These are phyloP conservation scores for Dendropsophus ebraccatus DNA, from an alignment of 2,113 vertebrate species.

Conservation along the genomic window DNA sequence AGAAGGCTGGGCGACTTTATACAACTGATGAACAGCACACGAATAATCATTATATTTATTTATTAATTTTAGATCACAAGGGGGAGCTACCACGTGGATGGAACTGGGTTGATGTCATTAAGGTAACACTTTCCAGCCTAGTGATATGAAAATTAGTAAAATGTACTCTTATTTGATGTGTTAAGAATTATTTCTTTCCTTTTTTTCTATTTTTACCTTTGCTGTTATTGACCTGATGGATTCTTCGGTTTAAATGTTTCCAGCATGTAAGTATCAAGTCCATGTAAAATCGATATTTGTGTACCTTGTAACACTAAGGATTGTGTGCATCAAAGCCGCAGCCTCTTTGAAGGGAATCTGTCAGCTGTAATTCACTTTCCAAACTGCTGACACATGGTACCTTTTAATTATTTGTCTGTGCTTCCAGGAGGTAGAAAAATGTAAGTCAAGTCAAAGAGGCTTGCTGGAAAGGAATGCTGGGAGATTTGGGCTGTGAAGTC, in stretches of 20 bases:
- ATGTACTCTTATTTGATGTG: constrained; percentile 58
- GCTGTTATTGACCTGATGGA: constrained; percentile 39
- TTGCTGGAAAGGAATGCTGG: background rate
- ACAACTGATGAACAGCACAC: no score
- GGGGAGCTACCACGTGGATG: constrained; percentile 95
- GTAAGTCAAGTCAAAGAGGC: no score
- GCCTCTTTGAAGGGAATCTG: no score
- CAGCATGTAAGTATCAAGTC: constrained; percentile 81
- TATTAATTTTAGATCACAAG: constrained; percentile 83
- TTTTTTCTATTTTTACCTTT: constrained; percentile 22
- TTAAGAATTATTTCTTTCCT: constrained; percentile 56
- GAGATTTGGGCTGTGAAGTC: background rate
- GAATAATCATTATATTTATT: background rate
- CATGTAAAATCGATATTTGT: background rate
- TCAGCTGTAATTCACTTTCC: no score
- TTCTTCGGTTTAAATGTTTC: constrained; percentile 32
- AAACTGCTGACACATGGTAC: no score
- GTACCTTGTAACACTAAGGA: no score
- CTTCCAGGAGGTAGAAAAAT: no score
- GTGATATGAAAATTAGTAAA: constrained; percentile 49
- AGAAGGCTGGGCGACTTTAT: no score
- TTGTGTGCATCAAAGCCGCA: no score
- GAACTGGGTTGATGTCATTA: constrained; percentile 97
- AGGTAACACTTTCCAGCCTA: constrained; percentile 75
- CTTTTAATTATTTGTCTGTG: background rate